phyloP scores from a whole-genome alignment of 1,140 invertebrate species.

The Aphelenchoides besseyi region DNA sequence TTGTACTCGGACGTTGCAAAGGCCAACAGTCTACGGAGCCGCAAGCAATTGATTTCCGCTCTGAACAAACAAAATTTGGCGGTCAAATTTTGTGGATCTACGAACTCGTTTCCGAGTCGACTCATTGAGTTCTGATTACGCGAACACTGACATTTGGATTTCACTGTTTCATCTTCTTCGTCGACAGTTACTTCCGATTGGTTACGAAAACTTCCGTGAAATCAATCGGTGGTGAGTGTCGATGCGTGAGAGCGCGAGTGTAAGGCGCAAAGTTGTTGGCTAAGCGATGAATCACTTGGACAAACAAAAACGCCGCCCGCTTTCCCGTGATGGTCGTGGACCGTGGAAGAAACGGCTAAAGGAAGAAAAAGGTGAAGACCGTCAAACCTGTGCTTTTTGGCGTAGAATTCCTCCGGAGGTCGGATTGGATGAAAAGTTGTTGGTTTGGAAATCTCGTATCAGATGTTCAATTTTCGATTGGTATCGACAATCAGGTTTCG shows the following conservation, averaged over 20 bases:
- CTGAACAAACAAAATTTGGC: neutral
- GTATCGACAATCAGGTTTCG: neutral
- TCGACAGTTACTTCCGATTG: neutral
- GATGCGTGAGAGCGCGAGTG: neutral
- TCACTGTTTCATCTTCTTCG: neutral
- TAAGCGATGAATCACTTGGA: slow-evolving; percentile 5
- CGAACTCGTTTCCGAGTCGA: neutral
- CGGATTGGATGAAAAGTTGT: neutral
- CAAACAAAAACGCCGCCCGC: neutral
- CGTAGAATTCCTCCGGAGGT: neutral
- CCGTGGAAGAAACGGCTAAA: slow-evolving; percentile 1
- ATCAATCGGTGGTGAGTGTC: neutral
- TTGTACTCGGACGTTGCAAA: neutral
- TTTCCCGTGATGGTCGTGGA: neutral
- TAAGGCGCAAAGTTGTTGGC: slow-evolving; percentile 1
- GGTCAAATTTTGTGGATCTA: neutral
- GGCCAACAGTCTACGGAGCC: neutral
- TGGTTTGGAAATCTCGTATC: neutral
- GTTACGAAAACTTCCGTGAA: neutral
- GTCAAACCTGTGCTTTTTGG: no score
- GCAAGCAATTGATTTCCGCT: neutral
- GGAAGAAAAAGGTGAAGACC: neutral
- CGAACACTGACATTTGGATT: no score
- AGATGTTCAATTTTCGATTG: neutral
- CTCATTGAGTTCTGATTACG: no score